Percentiles rank a stretch among this genome's conserved stretches.
Conservation (phyloP, 2,797 vertebrate genomes). For the Microhierax caerulescens region DNA sequence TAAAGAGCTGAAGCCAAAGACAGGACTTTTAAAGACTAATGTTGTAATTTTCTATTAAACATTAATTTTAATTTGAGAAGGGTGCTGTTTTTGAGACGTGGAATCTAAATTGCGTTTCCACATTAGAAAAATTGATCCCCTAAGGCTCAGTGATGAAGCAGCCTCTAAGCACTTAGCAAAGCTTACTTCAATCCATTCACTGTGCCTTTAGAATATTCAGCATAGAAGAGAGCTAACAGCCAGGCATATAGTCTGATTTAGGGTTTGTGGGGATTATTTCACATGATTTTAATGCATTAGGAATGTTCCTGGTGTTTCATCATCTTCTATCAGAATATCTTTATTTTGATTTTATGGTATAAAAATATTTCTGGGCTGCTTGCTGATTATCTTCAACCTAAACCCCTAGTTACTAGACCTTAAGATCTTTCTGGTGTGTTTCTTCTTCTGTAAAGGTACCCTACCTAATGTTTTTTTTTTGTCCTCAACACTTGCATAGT, state of each 20-base stretch:
- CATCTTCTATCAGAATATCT: background rate
- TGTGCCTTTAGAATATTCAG: background rate
- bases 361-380: background rate
- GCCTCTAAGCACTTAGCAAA: background rate
- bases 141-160: background rate
- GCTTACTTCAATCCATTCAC: background rate
- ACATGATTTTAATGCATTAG: background rate
- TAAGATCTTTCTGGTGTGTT: background rate
- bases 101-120: background rate
- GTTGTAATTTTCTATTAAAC: background rate
- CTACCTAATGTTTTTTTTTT: background rate
- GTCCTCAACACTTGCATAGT: background rate
- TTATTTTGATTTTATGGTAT: background rate
- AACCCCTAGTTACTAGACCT: background rate
- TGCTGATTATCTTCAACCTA: background rate
- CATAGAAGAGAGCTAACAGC: background rate
- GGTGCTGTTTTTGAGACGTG: background rate
- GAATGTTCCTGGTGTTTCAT: background rate
- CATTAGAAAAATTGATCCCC: background rate
- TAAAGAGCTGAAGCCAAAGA: background rate
- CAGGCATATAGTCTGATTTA: background rate
- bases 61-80: slow-evolving; percentile 5
- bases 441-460: background rate
- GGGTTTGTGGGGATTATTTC: background rate
- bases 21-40: background rate